Percentiles rank a stretch among this genome's conserved stretches.
These are phyloP conservation scores for Chloromyia formosa DNA, from an alignment of 2,888 invertebrate genomes.

Conservation along the genomic window DNA sequence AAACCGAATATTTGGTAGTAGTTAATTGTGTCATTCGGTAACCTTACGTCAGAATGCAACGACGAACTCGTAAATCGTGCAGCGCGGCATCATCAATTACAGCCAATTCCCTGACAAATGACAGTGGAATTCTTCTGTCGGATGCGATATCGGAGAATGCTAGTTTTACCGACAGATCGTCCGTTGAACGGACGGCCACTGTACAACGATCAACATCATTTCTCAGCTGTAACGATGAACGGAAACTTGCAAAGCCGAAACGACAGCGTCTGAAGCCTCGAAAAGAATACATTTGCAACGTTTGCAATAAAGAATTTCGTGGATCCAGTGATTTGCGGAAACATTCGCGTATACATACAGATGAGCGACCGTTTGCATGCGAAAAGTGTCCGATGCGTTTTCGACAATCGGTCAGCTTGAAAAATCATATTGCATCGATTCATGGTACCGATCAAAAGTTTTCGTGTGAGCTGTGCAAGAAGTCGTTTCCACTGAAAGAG, in stretches of 20 bases:
- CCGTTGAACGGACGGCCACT: not conserved
- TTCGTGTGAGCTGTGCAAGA: conserved; percentile 78
- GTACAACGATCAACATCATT: not conserved
- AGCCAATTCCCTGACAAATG: conserved; percentile 9
- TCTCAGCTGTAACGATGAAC: not conserved
- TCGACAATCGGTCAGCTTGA: conserved; percentile 71
- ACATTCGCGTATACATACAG: conserved; percentile 73
- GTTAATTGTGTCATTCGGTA: not conserved
- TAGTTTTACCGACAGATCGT: not conserved
- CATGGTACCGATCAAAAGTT: conserved; percentile 65
- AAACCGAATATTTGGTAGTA: not conserved
- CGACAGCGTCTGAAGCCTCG: conserved; percentile 18
- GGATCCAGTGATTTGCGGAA: conserved; percentile 73
- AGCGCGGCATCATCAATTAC: conserved; percentile 1
- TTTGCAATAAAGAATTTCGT: conserved; percentile 72
- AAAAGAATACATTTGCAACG: conserved; percentile 68
- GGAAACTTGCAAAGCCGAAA: no score
- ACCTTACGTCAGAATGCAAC: conserved; percentile 13
- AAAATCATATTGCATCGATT: conserved; percentile 67
- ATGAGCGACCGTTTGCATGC: conserved; percentile 72
- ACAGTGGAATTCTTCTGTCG: conserved; percentile 27
- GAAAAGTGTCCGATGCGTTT: conserved; percentile 71
- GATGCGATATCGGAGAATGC: conserved; percentile 13
- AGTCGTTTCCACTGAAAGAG: conserved; percentile 79
- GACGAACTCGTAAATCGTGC: conserved; percentile 22